These are phyloP conservation scores for Axea sp. DNA, from an alignment of 2,888 invertebrate species.

Conservation along the genomic window DNA sequence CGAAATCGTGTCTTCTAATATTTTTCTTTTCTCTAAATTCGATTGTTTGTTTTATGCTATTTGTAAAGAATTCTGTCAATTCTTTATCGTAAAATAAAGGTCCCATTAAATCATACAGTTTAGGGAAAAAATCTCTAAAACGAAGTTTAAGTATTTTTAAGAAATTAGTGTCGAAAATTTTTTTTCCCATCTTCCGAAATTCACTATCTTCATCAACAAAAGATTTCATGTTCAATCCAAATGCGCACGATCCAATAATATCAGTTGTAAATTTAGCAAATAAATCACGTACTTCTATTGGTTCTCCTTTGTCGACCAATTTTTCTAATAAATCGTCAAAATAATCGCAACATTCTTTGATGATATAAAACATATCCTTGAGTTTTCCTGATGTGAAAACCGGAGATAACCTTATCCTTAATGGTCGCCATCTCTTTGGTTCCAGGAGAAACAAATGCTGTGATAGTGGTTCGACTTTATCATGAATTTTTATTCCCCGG, in stretches of 20 bases:
- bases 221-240: conserved; percentile 78
- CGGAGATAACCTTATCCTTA: conserved; percentile 80
- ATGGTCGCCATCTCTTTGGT: conserved; percentile 80
- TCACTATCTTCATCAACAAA: conserved; percentile 74
- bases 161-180: conserved; percentile 66
- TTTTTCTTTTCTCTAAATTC: conserved; percentile 76
- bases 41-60: conserved; percentile 73
- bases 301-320: conserved; percentile 62
- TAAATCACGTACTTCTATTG: conserved; percentile 72
- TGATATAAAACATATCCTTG: conserved; percentile 80
- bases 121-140: conserved; percentile 65
- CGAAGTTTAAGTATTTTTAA: conserved; percentile 60
- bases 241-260: conserved; percentile 79
- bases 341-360: conserved; percentile 78
- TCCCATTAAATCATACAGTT: conserved; percentile 64
- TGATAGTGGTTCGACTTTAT: conserved; percentile 79
- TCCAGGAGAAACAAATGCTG: conserved; percentile 78
- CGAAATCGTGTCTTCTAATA: conserved; percentile 78
- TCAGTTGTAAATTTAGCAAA: conserved; percentile 79
- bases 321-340: conserved; percentile 78
- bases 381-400: conserved; percentile 80
- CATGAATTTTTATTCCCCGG: conserved; percentile 74
- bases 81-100: conserved; percentile 64
- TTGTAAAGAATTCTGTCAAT: conserved; percentile 71
- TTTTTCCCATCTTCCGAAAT: conserved; percentile 76